Conservation (phyloP, 1,140 invertebrate species). For the Formica exsecta region DNA sequence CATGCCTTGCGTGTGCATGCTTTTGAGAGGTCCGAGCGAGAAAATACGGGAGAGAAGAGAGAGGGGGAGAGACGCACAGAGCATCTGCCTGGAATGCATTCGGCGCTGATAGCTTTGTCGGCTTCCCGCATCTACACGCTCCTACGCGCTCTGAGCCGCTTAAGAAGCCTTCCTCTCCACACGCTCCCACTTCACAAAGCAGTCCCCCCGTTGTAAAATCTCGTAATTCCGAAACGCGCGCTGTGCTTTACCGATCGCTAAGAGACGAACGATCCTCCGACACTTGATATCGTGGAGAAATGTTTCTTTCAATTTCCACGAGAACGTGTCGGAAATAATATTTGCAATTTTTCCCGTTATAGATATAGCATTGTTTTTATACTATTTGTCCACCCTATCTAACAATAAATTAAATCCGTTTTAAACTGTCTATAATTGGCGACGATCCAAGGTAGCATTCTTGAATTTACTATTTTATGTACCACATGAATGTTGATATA, state of each 20-base stretch:
- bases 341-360: neutral
- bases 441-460: no score
- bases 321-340: neutral
- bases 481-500: no score
- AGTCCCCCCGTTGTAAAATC: conserved; percentile 34
- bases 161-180: conserved; percentile 73
- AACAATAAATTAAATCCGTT: no score
- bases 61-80: conserved; percentile 9
- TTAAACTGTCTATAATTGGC: no score
- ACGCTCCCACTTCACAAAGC: conserved; percentile 47
- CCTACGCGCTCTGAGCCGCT: conserved; percentile 74
- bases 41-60: neutral
- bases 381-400: no score
- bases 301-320: neutral
- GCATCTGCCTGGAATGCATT: conserved; percentile 74
- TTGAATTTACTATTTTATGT: no score
- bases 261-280: conserved; percentile 27
- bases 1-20: conserved; percentile 65
- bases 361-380: no score
- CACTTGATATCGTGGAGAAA: conserved; percentile 2
- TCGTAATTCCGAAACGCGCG: conserved; percentile 16
- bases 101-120: conserved; percentile 79
- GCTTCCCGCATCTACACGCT: conserved; percentile 74
- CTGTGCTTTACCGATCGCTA: conserved; percentile 20
- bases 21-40: conserved; percentile 66